Conservation (phyloP, 2,888 invertebrate genomes). For the Cancer borealis region DNA sequence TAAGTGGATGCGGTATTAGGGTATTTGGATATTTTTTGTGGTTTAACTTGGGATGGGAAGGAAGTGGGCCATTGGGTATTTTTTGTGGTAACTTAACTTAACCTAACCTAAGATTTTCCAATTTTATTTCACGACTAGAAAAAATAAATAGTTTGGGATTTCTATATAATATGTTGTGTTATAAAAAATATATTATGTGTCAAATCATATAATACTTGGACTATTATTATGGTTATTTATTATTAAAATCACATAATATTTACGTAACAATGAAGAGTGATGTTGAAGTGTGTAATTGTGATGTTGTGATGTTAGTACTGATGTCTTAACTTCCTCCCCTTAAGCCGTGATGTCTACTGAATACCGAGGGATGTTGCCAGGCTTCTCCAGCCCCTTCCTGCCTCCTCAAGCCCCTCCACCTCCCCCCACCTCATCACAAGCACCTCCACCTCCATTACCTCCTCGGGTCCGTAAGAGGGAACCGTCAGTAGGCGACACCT, state of each 20-base stretch:
- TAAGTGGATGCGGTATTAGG: not conserved
- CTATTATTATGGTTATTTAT: too few species aligned
- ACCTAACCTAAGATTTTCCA: too few species aligned
- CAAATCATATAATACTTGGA: too few species aligned
- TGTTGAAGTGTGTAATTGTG: not conserved
- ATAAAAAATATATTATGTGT: too few species aligned
- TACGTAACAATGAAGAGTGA: too few species aligned
- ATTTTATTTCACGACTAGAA: too few species aligned
- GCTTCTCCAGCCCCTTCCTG: slow-evolving; percentile 54
- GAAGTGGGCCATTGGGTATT: slow-evolving; percentile 14
- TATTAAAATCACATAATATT: too few species aligned
- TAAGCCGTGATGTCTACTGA: slow-evolving; percentile 57
- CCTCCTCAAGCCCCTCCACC: slow-evolving; percentile 65
- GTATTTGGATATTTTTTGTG: too few species aligned
- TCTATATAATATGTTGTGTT: too few species aligned
- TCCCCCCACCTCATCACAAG: slow-evolving; percentile 55
- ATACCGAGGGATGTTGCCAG: slow-evolving; percentile 46
- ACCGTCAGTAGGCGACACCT: slow-evolving; percentile 83
- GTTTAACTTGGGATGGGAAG: slow-evolving; percentile 66
- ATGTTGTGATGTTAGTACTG: not conserved
- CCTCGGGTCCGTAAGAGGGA: slow-evolving; percentile 82
- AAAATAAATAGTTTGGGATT: too few species aligned
- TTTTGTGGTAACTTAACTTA: too few species aligned
- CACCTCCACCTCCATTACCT: slow-evolving; percentile 78
- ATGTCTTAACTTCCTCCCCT: not conserved